phyloP scores from a whole-genome alignment of 1,140 invertebrate species.

The Oppia nitens region DNA sequence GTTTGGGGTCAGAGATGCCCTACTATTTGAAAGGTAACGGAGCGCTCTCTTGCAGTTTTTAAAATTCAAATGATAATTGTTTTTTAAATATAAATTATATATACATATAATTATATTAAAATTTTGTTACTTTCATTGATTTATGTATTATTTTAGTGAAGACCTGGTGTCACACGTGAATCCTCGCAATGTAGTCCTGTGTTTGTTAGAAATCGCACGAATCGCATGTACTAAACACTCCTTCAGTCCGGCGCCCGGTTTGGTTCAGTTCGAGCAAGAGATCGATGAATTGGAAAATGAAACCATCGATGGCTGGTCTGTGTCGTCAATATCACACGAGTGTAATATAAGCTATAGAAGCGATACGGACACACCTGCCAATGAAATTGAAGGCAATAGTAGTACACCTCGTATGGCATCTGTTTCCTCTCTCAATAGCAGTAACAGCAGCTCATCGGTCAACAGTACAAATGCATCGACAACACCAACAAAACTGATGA shows the following conservation, averaged over 20 bases:
- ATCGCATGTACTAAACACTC: slow-evolving; percentile 51
- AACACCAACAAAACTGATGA: slow-evolving; percentile 8
- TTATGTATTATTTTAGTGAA: background rate
- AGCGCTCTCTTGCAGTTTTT: too few relatives aligned
- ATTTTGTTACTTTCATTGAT: background rate
- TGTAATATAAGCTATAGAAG: background rate
- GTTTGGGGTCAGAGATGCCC: slow-evolving; percentile 69
- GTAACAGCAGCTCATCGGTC: background rate
- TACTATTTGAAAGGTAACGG: slow-evolving; percentile 85
- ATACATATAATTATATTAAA: background rate
- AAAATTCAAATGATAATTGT: background rate
- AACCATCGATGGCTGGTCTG: background rate
- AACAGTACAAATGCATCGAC: slow-evolving; percentile 4
- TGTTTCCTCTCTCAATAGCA: background rate
- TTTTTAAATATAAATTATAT: background rate
- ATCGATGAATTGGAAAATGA: slow-evolving; percentile 42
- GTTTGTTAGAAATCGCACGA: slow-evolving; percentile 67
- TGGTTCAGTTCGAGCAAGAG: slow-evolving; percentile 74
- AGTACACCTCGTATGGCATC: background rate
- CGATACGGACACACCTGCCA: background rate
- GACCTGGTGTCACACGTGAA: slow-evolving; percentile 18
- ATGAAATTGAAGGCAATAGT: background rate
- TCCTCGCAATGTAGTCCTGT: slow-evolving; percentile 59
- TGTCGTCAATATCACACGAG: background rate
- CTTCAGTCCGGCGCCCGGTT: slow-evolving; percentile 57